phyloP scores from a whole-genome alignment of 2,113 vertebrate genomes.

The Perca schrenkii region DNA sequence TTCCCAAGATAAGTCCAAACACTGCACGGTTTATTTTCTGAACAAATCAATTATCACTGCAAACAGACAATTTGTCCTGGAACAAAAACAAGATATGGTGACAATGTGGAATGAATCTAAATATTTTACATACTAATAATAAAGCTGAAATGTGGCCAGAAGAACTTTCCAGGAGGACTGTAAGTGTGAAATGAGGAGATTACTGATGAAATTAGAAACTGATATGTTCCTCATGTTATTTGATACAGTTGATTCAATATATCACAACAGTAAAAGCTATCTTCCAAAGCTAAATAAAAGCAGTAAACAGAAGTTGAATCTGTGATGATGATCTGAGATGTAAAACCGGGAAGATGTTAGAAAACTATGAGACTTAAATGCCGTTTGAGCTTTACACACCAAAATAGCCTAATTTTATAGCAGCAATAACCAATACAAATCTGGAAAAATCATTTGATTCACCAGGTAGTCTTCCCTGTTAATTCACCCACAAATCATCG shows the following conservation, averaged over 20 bases:
- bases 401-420: not conserved
- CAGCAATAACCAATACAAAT: not conserved
- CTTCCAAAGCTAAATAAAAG: not conserved
- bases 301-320: conserved; percentile 2
- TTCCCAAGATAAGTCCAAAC: conserved; percentile 4
- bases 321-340: not conserved
- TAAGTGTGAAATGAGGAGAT: not conserved
- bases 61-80: not conserved
- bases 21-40: not conserved
- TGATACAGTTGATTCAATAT: not conserved
- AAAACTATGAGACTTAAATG: not conserved
- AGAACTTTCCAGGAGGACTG: not conserved
- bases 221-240: not conserved
- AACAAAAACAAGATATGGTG: too few species aligned
- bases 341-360: not conserved
- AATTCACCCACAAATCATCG: not conserved
- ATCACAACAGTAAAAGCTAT: not conserved
- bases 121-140: not conserved
- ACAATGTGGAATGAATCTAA: not conserved
- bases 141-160: not conserved
- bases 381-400: not conserved
- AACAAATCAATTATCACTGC: not conserved
- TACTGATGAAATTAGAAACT: not conserved
- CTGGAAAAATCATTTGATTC: conserved; percentile 13
- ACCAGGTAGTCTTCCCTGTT: not conserved